Evolutionary conservation across 2,113 vertebrate species (phyloP).

Genomic region (Heptranchias perlo): DNA sequence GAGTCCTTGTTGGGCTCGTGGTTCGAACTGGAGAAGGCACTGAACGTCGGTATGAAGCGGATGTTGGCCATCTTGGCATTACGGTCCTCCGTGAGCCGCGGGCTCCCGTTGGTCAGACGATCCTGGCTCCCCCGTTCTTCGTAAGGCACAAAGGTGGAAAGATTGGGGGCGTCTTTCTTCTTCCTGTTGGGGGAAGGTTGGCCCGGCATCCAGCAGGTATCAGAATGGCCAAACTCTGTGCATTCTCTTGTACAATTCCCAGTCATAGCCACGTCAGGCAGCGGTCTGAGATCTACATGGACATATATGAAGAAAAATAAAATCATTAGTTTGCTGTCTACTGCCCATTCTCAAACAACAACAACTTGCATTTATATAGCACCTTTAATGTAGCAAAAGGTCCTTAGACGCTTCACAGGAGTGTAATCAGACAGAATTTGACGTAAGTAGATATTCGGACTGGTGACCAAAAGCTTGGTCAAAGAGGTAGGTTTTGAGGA

Average conservation of each 20-base stretch:
- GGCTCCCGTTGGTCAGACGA: constrained; percentile 84
- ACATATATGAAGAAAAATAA: background rate
- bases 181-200: constrained; percentile 84
- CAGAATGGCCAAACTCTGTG: constrained; percentile 94
- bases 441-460: background rate
- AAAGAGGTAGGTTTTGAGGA: background rate
- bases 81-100: constrained; percentile 85
- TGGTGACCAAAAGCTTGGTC: background rate
- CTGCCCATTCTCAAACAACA: background rate
- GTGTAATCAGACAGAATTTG: background rate
- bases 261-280: constrained; percentile 96
- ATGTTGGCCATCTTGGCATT: constrained; percentile 88
- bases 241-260: constrained; percentile 94
- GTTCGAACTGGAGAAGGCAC: constrained; percentile 94
- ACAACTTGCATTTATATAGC: background rate
- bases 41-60: constrained; percentile 94
- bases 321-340: background rate
- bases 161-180: constrained; percentile 82
- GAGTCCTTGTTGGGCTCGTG: constrained; percentile 90
- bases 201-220: constrained; percentile 98
- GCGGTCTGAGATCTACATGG: constrained; percentile 79
- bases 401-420: background rate
- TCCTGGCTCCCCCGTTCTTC: constrained; percentile 91
- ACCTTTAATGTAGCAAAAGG: background rate
- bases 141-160: constrained; percentile 99